Conservation (phyloP, 2,888 invertebrate genomes). For the Mimachlamys varia region DNA sequence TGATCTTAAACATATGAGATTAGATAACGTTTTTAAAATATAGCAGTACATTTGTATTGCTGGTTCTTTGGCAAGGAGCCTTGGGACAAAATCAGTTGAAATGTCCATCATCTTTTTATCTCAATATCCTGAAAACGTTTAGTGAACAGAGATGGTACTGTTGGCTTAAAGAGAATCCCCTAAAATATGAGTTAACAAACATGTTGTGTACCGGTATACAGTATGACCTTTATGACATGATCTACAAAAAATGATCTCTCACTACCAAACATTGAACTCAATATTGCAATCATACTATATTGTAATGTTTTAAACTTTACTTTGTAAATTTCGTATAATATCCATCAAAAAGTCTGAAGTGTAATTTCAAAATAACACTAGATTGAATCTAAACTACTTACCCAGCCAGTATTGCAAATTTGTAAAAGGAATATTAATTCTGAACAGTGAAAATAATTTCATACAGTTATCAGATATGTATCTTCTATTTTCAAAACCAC, state of each 20-base stretch:
- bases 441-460: background rate
- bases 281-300: conserved; percentile 23
- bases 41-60: no score
- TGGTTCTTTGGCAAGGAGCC: background rate
- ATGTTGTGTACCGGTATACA: background rate
- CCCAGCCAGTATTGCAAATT: background rate
- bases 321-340: background rate
- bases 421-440: background rate
- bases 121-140: background rate
- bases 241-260: background rate
- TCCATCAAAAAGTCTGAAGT: background rate
- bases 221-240: background rate
- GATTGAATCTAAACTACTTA: background rate
- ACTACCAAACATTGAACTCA: background rate
- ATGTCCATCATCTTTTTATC: background rate
- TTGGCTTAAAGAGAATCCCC: background rate
- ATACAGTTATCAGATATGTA: background rate
- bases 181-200: background rate
- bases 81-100: background rate
- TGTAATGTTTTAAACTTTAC: background rate
- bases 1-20: no score
- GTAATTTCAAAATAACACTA: background rate
- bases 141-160: background rate
- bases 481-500: conserved; percentile 18
- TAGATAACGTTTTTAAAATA: no score